Evolutionary conservation across 2,888 invertebrate genomes (phyloP).

Genomic region (Torymus tubicola): DNA sequence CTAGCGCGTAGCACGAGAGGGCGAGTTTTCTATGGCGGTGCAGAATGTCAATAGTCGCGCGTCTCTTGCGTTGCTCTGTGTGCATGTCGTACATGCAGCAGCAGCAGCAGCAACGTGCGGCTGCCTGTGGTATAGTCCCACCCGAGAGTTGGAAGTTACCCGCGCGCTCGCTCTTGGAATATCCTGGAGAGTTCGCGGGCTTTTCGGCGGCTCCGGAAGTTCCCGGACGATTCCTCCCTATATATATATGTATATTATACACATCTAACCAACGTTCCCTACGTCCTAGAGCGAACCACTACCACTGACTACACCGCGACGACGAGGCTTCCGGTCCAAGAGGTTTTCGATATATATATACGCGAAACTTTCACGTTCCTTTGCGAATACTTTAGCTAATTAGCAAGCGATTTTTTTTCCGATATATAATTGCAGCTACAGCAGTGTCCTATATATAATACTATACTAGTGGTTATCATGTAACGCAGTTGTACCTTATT

Average conservation of each 20-base stretch:
- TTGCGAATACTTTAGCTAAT: constrained; percentile 52
- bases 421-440: constrained; percentile 19
- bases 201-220: constrained; percentile 35
- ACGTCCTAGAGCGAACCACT: constrained; percentile 26
- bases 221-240: constrained; percentile 22
- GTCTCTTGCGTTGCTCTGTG: background rate
- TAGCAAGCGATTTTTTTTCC: constrained; percentile 46
- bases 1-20: background rate
- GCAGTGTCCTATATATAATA: background rate
- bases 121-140: constrained; percentile 14
- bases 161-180: constrained; percentile 13
- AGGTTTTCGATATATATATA: constrained; percentile 46
- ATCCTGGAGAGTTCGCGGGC: constrained; percentile 3
- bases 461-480: background rate
- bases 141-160: constrained; percentile 23
- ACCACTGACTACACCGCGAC: constrained; percentile 36
- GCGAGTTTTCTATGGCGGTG: constrained; percentile 40
- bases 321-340: constrained; percentile 62
- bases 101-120: background rate
- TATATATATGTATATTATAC: too few relatives aligned
- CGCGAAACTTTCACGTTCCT: constrained; percentile 28
- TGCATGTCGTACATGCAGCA: constrained; percentile 28
- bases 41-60: constrained; percentile 53
- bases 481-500: background rate
- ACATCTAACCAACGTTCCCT: too few relatives aligned